A percentile compares a stretch with the other conserved stretches of the same genome.
phyloP scores from a whole-genome alignment of 2,888 invertebrate species.

The Sabellastarte sp. region DNA sequence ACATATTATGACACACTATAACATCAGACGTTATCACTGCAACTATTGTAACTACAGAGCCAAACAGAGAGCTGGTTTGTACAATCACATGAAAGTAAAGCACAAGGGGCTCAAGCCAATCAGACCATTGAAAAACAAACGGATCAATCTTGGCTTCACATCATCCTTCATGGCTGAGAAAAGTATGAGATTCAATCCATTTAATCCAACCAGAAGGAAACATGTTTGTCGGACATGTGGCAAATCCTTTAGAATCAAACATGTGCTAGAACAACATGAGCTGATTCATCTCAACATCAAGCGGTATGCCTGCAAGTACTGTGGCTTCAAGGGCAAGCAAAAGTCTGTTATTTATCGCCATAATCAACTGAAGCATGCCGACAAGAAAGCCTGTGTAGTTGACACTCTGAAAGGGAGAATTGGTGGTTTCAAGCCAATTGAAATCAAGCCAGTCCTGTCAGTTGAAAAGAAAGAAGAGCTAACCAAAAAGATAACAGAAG shows the following conservation, averaged over 20 bases:
- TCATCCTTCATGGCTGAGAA: not conserved
- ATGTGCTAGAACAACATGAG: not conserved
- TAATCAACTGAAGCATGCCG: not conserved
- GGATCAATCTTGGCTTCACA: not conserved
- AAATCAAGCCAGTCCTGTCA: too few species aligned
- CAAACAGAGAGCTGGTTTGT: not conserved
- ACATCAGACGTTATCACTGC: slow-evolving; percentile 1
- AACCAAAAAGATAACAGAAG: not conserved
- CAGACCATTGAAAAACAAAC: not conserved
- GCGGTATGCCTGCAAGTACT: not conserved
- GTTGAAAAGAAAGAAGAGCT: not conserved
- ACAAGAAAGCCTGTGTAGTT: not conserved
- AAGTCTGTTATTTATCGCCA: not conserved
- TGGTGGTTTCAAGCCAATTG: too few species aligned
- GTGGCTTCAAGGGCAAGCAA: not conserved
- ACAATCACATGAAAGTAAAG: slow-evolving; percentile 1
- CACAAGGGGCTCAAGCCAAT: not conserved
- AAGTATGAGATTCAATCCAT: not conserved
- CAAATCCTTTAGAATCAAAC: not conserved
- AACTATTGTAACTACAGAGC: slow-evolving; percentile 1
- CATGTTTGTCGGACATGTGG: not conserved
- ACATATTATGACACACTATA: not conserved
- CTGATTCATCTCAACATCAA: slow-evolving; percentile 1
- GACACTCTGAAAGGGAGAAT: not conserved
- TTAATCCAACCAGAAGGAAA: not conserved